Conservation (phyloP, 2,888 invertebrate genomes). For the Xestia rhomboidea region DNA sequence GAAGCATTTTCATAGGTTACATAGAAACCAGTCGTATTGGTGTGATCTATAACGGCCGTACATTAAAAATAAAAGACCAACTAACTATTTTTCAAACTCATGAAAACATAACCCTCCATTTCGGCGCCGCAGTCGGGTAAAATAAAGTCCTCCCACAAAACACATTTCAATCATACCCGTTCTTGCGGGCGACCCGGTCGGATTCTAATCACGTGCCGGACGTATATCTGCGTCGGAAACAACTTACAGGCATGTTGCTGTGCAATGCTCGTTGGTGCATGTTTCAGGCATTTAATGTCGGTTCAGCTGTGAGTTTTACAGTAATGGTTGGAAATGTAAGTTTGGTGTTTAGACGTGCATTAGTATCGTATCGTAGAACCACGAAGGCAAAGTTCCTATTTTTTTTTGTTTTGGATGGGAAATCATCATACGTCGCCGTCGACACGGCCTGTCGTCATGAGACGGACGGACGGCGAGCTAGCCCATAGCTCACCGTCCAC, state of each 20-base stretch:
- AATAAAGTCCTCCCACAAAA: constrained; percentile 21
- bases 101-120: background rate
- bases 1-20: background rate
- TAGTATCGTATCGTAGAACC: no score
- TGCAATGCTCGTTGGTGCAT: constrained; percentile 20
- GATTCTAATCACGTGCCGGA: constrained; percentile 52
- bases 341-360: background rate
- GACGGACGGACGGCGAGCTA: no score
- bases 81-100: background rate
- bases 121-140: background rate
- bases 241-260: constrained; percentile 30
- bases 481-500: no score
- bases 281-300: constrained; percentile 19
- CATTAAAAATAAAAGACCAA: background rate
- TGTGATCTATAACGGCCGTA: no score
- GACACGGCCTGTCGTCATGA: no score
- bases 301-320: no score
- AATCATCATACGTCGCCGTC: no score
- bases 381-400: background rate
- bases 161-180: constrained; percentile 31
- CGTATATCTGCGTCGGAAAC: constrained; percentile 48
- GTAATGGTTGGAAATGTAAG: background rate
- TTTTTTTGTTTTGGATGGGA: no score
- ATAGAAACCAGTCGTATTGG: no score
- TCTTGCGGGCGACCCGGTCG: constrained; percentile 3